Base-by-base conservation (phyloP, 1,140 invertebrate species). In the Drosophila simulans region DNA sequence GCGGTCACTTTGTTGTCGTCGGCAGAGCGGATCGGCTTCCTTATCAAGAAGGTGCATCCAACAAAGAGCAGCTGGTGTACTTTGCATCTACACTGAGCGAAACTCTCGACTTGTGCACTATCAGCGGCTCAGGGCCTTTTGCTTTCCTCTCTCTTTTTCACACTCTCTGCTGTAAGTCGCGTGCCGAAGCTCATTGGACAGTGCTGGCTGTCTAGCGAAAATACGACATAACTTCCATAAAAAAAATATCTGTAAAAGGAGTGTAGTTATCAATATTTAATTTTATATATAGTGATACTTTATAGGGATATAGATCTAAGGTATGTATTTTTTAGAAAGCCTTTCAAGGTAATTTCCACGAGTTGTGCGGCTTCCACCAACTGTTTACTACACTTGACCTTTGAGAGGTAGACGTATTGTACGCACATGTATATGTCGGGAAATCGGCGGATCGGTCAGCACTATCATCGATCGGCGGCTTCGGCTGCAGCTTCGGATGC, bases 1-100 rank as follows among this genome's bases (percentile, higher is more conserved):
- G 31, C 65, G 39, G 81, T 59, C 62, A 77, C 77, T 84, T 84
- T 85, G 80, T 85, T 77, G 72, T 85, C 48, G 42, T n/a, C 13
- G 31, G 15, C 11, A 31, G 40, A 27, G 34, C 34, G 13, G 1
- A 39, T 4, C 12, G 12, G 17, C 12, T 46, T 13, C 22, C 48
- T 74, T 79, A 79, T 79, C 77, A 46, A 35, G 52, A 43, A 57
- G 76, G 75, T 77, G 75, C 75, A 70, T 70, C 75, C 43, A 64
- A 46, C 56, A 74, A 73, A 68, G 42, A 46, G 45, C 52, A 42
- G 31, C 37, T 25, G 62, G 17, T 52, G 62, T 13, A 75, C 72
- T 75, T 75, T 75, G 72, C 72, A 65, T 75, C 71, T 66, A 64
- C 72, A 76, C 62, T 76, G 73, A 13, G 55, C 39, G 20, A 65